phyloP scores from a whole-genome alignment of 2,113 vertebrate genomes.

The Odontesthes bonariensis region DNA sequence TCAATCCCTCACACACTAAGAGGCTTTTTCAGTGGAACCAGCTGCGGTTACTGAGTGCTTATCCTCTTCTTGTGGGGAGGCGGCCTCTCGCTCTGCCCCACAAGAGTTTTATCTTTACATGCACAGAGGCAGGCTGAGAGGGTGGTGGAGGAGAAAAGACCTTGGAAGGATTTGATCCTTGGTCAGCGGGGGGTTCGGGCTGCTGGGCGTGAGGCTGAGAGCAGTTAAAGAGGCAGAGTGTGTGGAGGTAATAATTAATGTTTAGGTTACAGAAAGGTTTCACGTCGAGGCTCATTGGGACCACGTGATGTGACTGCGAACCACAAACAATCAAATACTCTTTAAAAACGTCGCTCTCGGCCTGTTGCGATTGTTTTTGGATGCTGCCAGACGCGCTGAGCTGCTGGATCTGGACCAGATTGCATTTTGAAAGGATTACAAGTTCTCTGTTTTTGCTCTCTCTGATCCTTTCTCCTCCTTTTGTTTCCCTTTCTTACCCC shows the following conservation, averaged over 20 bases:
- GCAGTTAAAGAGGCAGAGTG: background rate
- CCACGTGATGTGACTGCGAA: background rate
- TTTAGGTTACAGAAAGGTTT: slow-evolving; percentile 7
- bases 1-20: slow-evolving; percentile 70
- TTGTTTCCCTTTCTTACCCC: slow-evolving; percentile 13
- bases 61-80: slow-evolving; percentile 45
- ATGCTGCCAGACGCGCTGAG: slow-evolving; percentile 31
- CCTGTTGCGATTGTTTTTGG: background rate
- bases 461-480: slow-evolving; percentile 10
- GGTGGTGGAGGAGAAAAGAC: slow-evolving; percentile 34
- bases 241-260: background rate
- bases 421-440: slow-evolving; percentile 53
- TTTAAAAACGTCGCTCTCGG: slow-evolving; percentile 41
- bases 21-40: slow-evolving; percentile 62
- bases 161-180: slow-evolving; percentile 27
- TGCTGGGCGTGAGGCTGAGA: slow-evolving; percentile 6
- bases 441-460: slow-evolving; percentile 9
- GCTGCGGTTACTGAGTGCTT: slow-evolving; percentile 37
- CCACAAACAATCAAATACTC: slow-evolving; percentile 2
- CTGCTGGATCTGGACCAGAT: slow-evolving; percentile 16
- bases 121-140: slow-evolving; percentile 42
- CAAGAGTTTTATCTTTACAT: slow-evolving; percentile 61
- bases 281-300: background rate
- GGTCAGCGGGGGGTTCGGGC: slow-evolving; percentile 36
- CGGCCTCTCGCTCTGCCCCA: slow-evolving; percentile 25